Base-by-base conservation (phyloP, 1,140 invertebrate species). In the Brevipalpus yothersi region DNA sequence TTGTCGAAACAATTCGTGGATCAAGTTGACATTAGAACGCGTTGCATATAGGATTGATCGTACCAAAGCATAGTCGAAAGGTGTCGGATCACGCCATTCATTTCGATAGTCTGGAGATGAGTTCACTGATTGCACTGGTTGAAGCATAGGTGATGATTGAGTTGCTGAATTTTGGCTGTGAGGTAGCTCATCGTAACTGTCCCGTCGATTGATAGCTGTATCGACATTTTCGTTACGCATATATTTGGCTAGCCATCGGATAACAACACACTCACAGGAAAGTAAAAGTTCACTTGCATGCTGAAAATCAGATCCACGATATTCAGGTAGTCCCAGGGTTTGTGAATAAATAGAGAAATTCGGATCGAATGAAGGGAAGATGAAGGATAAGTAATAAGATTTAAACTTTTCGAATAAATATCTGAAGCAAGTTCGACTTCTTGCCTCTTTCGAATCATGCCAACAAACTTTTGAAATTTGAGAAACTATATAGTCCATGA, bases 331-430 rank as follows among this genome's bases (percentile, higher is more conserved):
- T 57, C 62, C 61, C 58, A 57, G 15, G 39, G 39, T 42, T 11
- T 53, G 39, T 41, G 19, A 17, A 40, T 47, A 53, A 19, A 54
- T 19, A 11, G 59, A 59, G 17, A 53, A 41, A 9, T 41, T 54
- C 9, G 19, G 31, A 53, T 60, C 56, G 43, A 64, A 61, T 39
- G 55, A 51, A 1, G 89, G 88, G 72, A 92, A 92, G 65, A 96
- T 84, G 66, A 86, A 78, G 41, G 82, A 82, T 61, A 96, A 75
- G 72, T 95, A 96, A 68, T 84, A 85, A 47, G 80, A 73, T 73
- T 91, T 91, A 68, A 95, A 96, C 65, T 82, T 83, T 69, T 93
- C 82, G 69, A 96, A 79, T 58, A 96, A 73, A 75, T 94, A 96
- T 49, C 82, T 80, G 73, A 95, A 94, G 64, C 82, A 80, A 68